phyloP scores from a whole-genome alignment of 2,113 vertebrate species.

The Cyphomyrus plagiostoma region DNA sequence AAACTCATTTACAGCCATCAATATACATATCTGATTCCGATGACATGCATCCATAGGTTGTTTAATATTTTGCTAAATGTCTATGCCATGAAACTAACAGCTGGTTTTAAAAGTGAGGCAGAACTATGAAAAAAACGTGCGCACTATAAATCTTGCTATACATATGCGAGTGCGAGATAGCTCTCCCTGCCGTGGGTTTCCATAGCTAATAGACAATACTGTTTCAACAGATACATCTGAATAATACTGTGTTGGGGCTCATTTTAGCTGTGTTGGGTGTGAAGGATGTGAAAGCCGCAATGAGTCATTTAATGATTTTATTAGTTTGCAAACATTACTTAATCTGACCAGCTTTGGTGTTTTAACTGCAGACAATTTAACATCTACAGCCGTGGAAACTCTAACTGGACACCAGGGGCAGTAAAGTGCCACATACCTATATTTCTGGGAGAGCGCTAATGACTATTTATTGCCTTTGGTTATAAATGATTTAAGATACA shows the following conservation, averaged over 20 bases:
- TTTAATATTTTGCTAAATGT: slow-evolving; percentile 23
- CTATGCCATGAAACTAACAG: neutral
- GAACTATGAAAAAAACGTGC: neutral
- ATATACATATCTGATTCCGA: slow-evolving; percentile 34
- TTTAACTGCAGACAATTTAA: neutral
- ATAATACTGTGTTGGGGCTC: neutral
- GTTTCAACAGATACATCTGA: neutral
- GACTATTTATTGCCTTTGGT: neutral
- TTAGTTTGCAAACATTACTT: neutral
- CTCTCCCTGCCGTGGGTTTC: neutral
- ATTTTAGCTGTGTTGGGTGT: neutral
- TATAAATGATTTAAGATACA: neutral
- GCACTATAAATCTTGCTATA: neutral
- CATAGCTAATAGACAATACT: neutral
- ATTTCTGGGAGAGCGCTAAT: neutral
- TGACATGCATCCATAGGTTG: slow-evolving; percentile 23
- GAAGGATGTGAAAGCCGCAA: neutral
- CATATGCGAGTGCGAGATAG: neutral
- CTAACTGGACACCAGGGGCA: neutral
- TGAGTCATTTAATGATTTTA: neutral
- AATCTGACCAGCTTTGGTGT: neutral
- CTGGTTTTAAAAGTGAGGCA: neutral
- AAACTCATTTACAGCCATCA: slow-evolving; percentile 26
- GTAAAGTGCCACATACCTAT: neutral
- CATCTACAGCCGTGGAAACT: neutral